Evolutionary conservation across 2,888 invertebrate species (phyloP), one percentile per base, ranked within the genome.

Genomic region (Cheilosia vernalis): DNA sequence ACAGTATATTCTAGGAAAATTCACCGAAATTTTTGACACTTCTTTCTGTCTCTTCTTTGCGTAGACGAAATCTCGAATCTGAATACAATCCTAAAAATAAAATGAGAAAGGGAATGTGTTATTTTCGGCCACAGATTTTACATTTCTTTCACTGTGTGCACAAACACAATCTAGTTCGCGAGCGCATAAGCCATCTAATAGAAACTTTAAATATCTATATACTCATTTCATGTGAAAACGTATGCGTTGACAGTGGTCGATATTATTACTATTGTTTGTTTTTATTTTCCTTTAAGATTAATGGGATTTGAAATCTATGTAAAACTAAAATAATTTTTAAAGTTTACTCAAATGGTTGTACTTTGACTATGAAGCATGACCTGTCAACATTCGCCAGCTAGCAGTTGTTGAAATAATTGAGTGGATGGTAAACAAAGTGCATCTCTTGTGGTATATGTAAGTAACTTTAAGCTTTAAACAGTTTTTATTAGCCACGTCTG

Each of bases 51-150:
- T 87, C 87, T 87, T 88, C 87, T 87, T 86, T 89, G 89, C 89
- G 89, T 89, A 88, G 88, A 88, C 88, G 88, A 89, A 89, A 87
- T 88, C 87, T 88, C 72, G 87, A 88, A 87, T 88, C 88, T 88
- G 80, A 89, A 88, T 87, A 87, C 82, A 77, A 87, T 89, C 89
- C 90, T 89, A 89, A 89, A 90, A 90, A 90, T 90, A 90, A 89
- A 89, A 88, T 88, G 87, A 88, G 89, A 89, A 89, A 89, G 89
- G 89, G 89, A 89, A 89, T 89, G 88, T 89, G 87, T 88, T 85
- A 85, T 85, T 85, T 85, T 85, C 67, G 61, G 85, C 85, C 70
- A 80, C 81, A 61, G 81, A 77, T 85, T 81, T 72, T 67, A 76
- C 74, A 81, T 67, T 80, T 77, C 42, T 67, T 76, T 76, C n/a